A percentile compares a stretch with the other conserved stretches of the same genome.
These are phyloP conservation scores for Elephantulus edwardii DNA, from an alignment of 2,113 vertebrate species.

Conservation along the genomic window DNA sequence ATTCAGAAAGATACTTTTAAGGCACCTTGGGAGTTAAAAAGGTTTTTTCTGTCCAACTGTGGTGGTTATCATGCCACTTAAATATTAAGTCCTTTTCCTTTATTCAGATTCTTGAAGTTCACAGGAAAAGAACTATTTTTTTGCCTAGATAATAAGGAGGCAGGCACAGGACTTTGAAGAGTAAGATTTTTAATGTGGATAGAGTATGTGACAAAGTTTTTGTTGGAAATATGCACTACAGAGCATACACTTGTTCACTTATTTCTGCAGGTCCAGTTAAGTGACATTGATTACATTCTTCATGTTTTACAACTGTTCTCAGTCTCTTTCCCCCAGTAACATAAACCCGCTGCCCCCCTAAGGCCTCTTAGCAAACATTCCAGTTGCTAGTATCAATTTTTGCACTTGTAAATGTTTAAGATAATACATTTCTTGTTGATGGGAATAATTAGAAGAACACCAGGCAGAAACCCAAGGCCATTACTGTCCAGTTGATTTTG, in stretches of 20 bases:
- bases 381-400: background rate
- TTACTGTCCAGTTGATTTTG: background rate
- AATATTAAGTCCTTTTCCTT: background rate
- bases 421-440: background rate
- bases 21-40: slow-evolving; percentile 1
- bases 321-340: background rate
- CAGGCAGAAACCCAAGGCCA: background rate
- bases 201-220: background rate
- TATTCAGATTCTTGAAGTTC: slow-evolving; percentile 15
- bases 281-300: background rate
- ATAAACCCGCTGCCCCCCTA: background rate
- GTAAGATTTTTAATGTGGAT: slow-evolving; percentile 5
- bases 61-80: background rate
- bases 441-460: background rate
- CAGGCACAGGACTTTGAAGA: slow-evolving; percentile 33
- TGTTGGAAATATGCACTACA: background rate
- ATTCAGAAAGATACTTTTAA: slow-evolving; percentile 13
- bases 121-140: background rate
- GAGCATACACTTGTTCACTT: background rate
- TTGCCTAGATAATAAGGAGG: background rate
- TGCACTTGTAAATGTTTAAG: background rate
- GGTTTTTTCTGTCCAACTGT: slow-evolving; percentile 30
- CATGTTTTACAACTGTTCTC: background rate
- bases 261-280: background rate
- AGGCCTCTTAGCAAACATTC: background rate